A percentile compares a stretch with the other conserved stretches of the same genome.
These are phyloP conservation scores for Emydura subglobosa DNA, from an alignment of 2,113 vertebrate species.

Conservation along the genomic window DNA sequence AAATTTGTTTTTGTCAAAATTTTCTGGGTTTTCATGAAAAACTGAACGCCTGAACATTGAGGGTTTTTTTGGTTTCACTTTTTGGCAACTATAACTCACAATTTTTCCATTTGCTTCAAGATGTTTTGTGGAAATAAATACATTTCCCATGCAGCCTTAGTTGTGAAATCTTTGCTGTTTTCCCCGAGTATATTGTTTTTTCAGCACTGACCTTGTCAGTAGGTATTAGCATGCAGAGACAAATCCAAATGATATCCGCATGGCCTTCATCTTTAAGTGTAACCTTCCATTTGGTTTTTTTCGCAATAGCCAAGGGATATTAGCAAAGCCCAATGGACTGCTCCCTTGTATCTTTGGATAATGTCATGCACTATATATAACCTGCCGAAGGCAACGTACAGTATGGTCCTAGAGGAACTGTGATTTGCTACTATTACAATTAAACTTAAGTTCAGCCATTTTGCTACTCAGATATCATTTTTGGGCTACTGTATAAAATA, in stretches of 20 bases:
- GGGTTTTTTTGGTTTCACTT: background rate
- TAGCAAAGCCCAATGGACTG: fast-evolving
- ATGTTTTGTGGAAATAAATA: background rate
- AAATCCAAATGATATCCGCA: background rate
- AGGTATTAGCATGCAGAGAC: background rate
- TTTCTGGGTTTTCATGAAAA: background rate
- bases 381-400: fast-evolving
- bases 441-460: constrained; percentile 9
- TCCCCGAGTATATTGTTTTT: background rate
- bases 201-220: background rate
- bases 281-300: background rate
- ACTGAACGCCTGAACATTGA: background rate
- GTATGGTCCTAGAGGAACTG: background rate
- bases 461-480: background rate
- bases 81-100: background rate
- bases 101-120: background rate
- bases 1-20: background rate
- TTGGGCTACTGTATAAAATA: constrained; percentile 29
- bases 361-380: background rate
- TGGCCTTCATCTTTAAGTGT: fast-evolving
- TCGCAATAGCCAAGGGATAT: background rate
- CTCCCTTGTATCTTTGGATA: fast-evolving
- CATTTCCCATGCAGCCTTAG: background rate
- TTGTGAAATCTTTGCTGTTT: background rate
- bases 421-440: background rate